phyloP scores from a whole-genome alignment of 2,113 vertebrate species.

The Oreochromis niloticus region DNA sequence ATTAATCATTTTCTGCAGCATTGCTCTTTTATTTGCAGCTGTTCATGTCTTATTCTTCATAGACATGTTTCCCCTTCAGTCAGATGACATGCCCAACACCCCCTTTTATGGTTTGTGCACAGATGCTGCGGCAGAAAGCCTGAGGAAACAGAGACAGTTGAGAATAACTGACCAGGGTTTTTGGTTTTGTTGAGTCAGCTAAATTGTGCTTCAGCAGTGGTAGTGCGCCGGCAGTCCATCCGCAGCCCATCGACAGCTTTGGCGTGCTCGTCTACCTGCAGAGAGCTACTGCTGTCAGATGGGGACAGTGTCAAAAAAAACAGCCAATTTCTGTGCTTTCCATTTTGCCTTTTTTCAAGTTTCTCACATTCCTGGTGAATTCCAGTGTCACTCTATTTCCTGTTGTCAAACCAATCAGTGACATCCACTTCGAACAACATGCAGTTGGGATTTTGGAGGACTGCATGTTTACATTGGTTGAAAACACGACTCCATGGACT shows the following conservation, averaged over 20 bases:
- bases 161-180: neutral
- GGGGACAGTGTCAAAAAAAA: neutral
- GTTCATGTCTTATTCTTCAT: neutral
- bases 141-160: neutral
- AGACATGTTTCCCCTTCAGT: neutral
- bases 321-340: neutral
- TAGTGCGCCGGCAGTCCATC: neutral
- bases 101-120: neutral
- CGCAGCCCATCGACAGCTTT: neutral
- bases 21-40: neutral
- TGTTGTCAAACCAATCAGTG: neutral
- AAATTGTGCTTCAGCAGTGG: neutral
- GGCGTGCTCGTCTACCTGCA: neutral
- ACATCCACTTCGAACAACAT: neutral
- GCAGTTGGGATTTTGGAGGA: neutral
- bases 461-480: neutral
- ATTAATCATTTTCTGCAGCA: neutral
- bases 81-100: neutral
- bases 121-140: neutral
- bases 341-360: neutral
- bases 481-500: neutral
- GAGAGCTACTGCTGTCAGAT: neutral
- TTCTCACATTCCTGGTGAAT: neutral
- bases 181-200: neutral
- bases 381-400: neutral